These are phyloP conservation scores for Hecatera dysodea DNA, from an alignment of 2,888 invertebrate species.

Conservation along the genomic window DNA sequence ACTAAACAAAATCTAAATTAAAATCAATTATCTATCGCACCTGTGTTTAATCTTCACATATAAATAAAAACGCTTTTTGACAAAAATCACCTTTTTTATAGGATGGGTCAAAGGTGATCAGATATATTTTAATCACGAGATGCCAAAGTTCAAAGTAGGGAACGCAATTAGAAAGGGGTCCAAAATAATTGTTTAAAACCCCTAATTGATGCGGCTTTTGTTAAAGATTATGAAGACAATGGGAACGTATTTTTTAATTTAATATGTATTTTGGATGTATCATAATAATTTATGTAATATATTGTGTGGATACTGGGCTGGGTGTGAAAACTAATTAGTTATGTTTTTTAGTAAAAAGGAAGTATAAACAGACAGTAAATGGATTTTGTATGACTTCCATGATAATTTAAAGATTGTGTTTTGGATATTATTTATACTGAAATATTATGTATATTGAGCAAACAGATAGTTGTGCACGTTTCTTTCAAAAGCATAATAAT, in stretches of 20 bases:
- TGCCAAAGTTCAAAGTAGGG: conserved; percentile 80
- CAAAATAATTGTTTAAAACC: conserved; percentile 50
- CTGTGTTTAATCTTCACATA: conserved; percentile 81
- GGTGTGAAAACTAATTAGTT: neutral
- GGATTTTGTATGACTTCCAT: too few relatives aligned
- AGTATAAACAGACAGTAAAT: neutral
- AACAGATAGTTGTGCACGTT: too few relatives aligned
- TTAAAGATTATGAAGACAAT: conserved; percentile 41
- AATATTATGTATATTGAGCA: too few relatives aligned
- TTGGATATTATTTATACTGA: too few relatives aligned
- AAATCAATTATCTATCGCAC: conserved; percentile 67
- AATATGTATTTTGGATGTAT: neutral
- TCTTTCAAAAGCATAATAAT: too few relatives aligned
- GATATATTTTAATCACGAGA: conserved; percentile 72
- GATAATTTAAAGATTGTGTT: too few relatives aligned
- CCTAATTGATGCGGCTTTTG: conserved; percentile 42
- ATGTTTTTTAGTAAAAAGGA: neutral
- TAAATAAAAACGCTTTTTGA: conserved; percentile 71
- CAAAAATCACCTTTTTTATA: conserved; percentile 67
- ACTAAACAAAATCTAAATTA: conserved; percentile 61
- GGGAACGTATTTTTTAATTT: conserved; percentile 1
- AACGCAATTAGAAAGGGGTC: conserved; percentile 45
- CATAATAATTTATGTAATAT: neutral
- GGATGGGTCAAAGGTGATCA: conserved; percentile 70
- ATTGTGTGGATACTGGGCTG: neutral